A percentile compares a stretch with the other conserved stretches of the same genome.
Evolutionary conservation across 2,888 invertebrate species (phyloP).

Genomic region (Phlogophora meticulosa): DNA sequence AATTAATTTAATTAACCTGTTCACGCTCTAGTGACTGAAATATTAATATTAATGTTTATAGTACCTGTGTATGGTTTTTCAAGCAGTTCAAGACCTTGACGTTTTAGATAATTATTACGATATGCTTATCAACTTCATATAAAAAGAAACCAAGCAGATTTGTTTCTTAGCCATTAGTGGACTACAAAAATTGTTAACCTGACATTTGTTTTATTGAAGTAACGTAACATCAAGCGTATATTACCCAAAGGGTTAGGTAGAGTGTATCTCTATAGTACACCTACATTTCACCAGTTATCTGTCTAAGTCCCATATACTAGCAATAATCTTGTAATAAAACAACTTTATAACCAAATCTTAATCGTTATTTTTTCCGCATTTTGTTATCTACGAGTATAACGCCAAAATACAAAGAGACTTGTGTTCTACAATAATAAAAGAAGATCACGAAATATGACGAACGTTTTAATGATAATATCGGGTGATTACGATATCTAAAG

Average conservation of each 20-base stretch:
- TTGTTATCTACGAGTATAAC: constrained; percentile 5
- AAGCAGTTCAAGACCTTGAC: neutral
- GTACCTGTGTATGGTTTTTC: neutral
- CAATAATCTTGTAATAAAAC: neutral
- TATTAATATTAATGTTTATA: neutral
- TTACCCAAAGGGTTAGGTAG: too few species aligned
- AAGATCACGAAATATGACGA: constrained; percentile 34
- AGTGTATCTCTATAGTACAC: too few species aligned
- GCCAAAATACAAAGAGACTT: constrained; percentile 18
- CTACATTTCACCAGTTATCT: too few species aligned
- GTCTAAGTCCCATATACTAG: too few species aligned
- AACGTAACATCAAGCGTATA: too few species aligned
- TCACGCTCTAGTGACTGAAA: neutral
- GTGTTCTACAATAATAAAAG: constrained; percentile 27
- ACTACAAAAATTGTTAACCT: too few species aligned
- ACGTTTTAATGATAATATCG: constrained; percentile 35
- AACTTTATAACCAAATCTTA: neutral
- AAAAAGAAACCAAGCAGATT: constrained; percentile 8
- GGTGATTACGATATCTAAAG: constrained; percentile 41
- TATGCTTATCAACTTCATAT: constrained; percentile 5
- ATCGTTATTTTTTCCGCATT: constrained; percentile 2
- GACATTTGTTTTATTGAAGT: too few species aligned
- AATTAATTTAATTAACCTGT: neutral
- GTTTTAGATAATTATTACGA: neutral
- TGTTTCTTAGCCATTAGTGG: too few species aligned